phyloP scores from a whole-genome alignment of 2,113 vertebrate genomes.

The Ibidorhyncha struthersii region DNA sequence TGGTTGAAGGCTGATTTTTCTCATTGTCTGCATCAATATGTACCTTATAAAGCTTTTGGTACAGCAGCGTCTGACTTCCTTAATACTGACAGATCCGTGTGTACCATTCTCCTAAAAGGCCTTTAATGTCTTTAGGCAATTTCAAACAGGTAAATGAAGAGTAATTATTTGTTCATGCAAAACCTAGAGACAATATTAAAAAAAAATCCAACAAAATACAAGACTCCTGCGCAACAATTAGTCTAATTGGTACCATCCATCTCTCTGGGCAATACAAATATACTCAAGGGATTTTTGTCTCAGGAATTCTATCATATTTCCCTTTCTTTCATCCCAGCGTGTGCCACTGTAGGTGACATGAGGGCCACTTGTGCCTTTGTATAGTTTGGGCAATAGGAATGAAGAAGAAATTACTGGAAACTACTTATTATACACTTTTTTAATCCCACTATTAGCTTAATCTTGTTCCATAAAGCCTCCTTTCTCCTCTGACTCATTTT shows the following conservation, averaged over 20 bases:
- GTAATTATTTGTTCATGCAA: neutral
- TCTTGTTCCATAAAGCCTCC: neutral
- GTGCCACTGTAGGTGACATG: neutral
- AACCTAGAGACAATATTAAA: neutral
- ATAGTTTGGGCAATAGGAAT: neutral
- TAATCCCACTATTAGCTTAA: neutral
- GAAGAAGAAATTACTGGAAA: neutral
- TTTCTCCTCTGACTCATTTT: neutral
- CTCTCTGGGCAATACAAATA: neutral
- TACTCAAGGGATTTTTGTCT: neutral
- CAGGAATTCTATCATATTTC: neutral
- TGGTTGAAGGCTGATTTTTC: neutral
- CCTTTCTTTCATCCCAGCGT: neutral
- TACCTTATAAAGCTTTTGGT: neutral
- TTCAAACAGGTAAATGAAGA: neutral
- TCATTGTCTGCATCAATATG: neutral
- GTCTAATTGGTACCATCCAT: neutral
- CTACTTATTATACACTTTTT: neutral
- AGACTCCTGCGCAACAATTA: neutral
- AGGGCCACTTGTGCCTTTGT: neutral
- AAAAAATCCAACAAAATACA: neutral
- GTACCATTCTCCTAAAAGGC: neutral
- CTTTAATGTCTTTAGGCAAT: neutral
- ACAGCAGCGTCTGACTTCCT: neutral
- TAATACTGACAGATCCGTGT: rapidly evolving